phyloP scores from a whole-genome alignment of 2,888 invertebrate species.

The Apamea sordens region DNA sequence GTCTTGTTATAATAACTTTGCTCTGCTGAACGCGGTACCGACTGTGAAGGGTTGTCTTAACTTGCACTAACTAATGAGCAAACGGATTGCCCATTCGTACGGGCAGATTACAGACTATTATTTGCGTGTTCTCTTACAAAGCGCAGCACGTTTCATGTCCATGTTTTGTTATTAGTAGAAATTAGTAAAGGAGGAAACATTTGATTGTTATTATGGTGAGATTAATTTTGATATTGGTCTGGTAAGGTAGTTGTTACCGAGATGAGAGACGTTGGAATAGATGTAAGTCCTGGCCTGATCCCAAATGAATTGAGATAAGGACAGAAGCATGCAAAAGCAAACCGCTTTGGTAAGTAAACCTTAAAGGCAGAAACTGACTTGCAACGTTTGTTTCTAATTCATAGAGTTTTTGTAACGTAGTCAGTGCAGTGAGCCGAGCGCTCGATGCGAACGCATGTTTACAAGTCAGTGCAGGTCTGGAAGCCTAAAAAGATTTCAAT shows the following conservation, averaged over 20 bases:
- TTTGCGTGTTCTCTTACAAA: slow-evolving; percentile 28
- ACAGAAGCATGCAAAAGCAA: not conserved
- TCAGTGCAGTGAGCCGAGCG: not conserved
- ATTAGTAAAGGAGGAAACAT: not conserved
- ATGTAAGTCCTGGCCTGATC: not conserved
- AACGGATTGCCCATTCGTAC: slow-evolving; percentile 19
- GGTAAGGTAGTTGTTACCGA: not conserved
- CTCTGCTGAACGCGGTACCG: not conserved
- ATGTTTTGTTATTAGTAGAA: slow-evolving; percentile 11
- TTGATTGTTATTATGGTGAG: not conserved
- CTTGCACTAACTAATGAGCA: slow-evolving; percentile 41
- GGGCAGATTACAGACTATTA: slow-evolving; percentile 34
- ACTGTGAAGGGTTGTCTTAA: not conserved
- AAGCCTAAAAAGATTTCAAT: too few relatives aligned
- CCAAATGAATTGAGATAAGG: not conserved
- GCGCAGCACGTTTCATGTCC: slow-evolving; percentile 1
- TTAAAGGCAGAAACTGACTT: not conserved
- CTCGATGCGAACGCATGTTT: not conserved
- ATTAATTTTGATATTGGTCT: not conserved
- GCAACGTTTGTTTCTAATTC: not conserved
- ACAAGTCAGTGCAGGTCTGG: not conserved
- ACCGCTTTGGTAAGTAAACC: not conserved
- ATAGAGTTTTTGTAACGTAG: not conserved
- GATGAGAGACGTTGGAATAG: not conserved
- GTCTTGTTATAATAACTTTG: slow-evolving; percentile 1